Conservation (phyloP, 2,888 invertebrate genomes). For the Ennomos fuscantarius region DNA sequence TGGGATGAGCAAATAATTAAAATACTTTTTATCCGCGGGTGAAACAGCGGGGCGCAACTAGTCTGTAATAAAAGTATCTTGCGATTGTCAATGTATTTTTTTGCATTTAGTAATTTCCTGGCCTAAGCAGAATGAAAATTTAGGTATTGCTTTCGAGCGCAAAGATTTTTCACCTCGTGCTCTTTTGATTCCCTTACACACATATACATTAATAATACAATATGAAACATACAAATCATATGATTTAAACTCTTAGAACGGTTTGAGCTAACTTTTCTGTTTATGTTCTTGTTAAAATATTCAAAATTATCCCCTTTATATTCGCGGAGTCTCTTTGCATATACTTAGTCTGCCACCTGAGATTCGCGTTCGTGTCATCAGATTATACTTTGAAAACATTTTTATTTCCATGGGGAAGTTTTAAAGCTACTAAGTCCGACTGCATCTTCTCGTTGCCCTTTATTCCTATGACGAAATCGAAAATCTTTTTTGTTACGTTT, state of each 20-base stretch:
- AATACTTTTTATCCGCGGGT: too few species aligned
- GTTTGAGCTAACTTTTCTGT: conserved; percentile 18
- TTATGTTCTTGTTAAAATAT: conserved; percentile 28
- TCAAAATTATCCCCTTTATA: conserved; percentile 30
- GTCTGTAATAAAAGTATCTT: too few species aligned
- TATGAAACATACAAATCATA: conserved; percentile 2
- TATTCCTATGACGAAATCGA: conserved; percentile 11
- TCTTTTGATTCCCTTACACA: too few species aligned
- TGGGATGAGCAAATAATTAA: too few species aligned
- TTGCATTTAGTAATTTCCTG: too few species aligned
- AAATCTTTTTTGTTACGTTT: too few species aligned
- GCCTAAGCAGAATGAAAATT: too few species aligned
- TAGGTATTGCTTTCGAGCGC: too few species aligned
- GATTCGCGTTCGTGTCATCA: conserved; percentile 33
- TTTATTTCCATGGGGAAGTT: conserved; percentile 30
- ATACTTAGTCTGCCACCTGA: conserved; percentile 30
- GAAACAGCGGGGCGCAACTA: too few species aligned
- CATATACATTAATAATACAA: conserved; percentile 8
- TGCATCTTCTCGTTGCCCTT: conserved; percentile 20
- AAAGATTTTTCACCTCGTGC: too few species aligned
- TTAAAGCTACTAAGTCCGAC: conserved; percentile 25
- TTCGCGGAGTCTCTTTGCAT: conserved; percentile 30
- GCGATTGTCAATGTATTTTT: too few species aligned
- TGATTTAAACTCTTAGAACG: conserved; percentile 15
- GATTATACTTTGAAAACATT: conserved; percentile 36